Evolutionary conservation across 2,888 invertebrate genomes (phyloP), one percentile per base, ranked within the genome.

Genomic region (Zele albiditarsus): DNA sequence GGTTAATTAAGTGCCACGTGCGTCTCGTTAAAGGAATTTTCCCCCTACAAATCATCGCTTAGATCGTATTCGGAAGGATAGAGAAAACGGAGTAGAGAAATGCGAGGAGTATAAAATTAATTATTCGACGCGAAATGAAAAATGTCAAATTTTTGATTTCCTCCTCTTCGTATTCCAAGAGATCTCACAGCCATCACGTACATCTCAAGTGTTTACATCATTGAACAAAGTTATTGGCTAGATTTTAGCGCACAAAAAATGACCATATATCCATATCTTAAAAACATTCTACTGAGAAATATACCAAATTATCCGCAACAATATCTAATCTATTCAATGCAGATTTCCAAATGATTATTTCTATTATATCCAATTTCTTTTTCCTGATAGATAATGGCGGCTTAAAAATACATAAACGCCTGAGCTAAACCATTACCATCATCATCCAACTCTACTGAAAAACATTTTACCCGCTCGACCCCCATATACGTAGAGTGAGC

Each of bases 1-100:
- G 75, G 80, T 81, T 85, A 83, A 86, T 85, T 83, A 86, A 84
- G 79, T 71, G 83, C 80, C 85, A 86, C 84, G 86, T 84, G 85
- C 82, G 82, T 84, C 84, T 85, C 85, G 83, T 84, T 85, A 84
- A 81, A 79, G 67, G 80, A 82, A 81, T 82, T 82, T 80, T 76
- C 80, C 78, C 79, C 20, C n/a, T 83, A 86, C 85, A 85, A 85
- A 85, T 86, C 85, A 86, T 75, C 66, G 75, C 33, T 38, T 27
- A 78, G 78, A 74, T 53, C 80, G 75, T 16, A 28, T 27, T 66
- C 77, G 78, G 79, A 74, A 27, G 16, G 27, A 28, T 28, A 10
- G 20, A 20, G 53, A 53, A 23, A 20, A 10, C 4, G 2, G 53
- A 20, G 53, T 6, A 53, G 53, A 20, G 10, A 20, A 53, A 38